Evolutionary conservation across 2,113 vertebrate genomes (phyloP).

Genomic region (Tiliqua scincoides): DNA sequence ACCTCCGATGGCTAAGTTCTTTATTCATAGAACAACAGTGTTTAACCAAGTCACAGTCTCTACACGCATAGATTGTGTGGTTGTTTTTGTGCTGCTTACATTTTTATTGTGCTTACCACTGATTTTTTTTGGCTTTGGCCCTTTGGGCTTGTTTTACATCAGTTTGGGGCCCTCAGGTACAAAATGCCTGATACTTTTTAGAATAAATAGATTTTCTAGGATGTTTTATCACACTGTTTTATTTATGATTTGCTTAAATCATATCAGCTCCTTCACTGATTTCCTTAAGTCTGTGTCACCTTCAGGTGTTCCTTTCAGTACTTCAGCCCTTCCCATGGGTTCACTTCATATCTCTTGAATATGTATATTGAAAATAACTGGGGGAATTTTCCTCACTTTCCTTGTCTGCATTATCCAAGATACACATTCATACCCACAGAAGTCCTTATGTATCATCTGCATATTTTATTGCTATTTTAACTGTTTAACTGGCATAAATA

Average conservation of each 20-base stretch:
- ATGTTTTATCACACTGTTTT: background rate
- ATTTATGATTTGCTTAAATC: slow-evolving; percentile 3
- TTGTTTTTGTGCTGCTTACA: too few species aligned
- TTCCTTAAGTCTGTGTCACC: background rate
- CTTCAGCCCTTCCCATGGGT: background rate
- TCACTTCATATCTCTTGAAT: background rate
- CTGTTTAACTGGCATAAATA: background rate
- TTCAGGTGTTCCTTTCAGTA: background rate
- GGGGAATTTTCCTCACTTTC: slow-evolving; percentile 4
- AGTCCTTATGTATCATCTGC: background rate
- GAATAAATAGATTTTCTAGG: background rate
- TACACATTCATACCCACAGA: slow-evolving; percentile 1
- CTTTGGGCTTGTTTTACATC: too few species aligned
- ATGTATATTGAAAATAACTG: background rate
- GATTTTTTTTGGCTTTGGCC: too few species aligned
- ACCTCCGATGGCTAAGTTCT: background rate
- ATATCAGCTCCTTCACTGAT: background rate
- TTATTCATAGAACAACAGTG: background rate
- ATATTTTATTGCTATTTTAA: slow-evolving; percentile 28
- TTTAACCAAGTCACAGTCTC: background rate
- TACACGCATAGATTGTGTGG: background rate
- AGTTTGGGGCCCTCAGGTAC: too few species aligned
- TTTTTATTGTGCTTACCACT: too few species aligned
- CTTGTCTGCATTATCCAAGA: background rate
- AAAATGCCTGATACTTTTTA: too few species aligned